Conservation (phyloP, 2,797 vertebrate species). For the Parauchenoglanis punctatus region DNA sequence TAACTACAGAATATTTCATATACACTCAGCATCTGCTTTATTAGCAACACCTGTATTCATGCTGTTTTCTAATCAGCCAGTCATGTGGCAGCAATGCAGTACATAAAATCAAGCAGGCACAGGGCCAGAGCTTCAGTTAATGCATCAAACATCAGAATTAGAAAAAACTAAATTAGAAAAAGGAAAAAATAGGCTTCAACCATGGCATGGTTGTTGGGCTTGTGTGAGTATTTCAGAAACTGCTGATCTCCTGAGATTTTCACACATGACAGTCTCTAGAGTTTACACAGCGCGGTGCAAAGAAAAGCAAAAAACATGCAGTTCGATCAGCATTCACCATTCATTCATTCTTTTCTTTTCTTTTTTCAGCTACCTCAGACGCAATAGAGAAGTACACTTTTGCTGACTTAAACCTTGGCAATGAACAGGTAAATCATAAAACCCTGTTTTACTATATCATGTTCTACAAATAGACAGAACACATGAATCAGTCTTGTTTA, state of each 20-base stretch:
- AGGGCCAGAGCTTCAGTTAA: not conserved
- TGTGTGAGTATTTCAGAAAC: not conserved
- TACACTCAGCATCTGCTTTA: not conserved
- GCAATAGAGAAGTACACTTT: conserved; percentile 82
- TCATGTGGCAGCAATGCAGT: not conserved
- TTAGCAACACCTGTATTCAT: not conserved
- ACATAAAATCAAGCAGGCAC: not conserved
- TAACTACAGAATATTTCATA: not conserved
- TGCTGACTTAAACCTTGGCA: conserved; percentile 92
- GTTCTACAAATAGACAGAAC: not conserved
- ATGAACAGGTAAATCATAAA: conserved; percentile 82
- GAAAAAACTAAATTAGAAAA: too few species aligned
- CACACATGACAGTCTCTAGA: not conserved
- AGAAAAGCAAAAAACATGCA: not conserved
- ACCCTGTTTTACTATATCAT: not conserved
- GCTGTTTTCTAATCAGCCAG: not conserved
- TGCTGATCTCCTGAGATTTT: not conserved
- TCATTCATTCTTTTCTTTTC: not conserved
- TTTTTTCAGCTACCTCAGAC: conserved; percentile 42
- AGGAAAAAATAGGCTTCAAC: too few species aligned
- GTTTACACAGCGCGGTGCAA: not conserved
- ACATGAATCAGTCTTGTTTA: not conserved
- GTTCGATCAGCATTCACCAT: too few species aligned
- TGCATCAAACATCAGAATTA: too few species aligned
- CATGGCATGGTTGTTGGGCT: too few species aligned